Base-by-base conservation (phyloP, 2,797 vertebrate genomes). In the Octomys mimax region DNA sequence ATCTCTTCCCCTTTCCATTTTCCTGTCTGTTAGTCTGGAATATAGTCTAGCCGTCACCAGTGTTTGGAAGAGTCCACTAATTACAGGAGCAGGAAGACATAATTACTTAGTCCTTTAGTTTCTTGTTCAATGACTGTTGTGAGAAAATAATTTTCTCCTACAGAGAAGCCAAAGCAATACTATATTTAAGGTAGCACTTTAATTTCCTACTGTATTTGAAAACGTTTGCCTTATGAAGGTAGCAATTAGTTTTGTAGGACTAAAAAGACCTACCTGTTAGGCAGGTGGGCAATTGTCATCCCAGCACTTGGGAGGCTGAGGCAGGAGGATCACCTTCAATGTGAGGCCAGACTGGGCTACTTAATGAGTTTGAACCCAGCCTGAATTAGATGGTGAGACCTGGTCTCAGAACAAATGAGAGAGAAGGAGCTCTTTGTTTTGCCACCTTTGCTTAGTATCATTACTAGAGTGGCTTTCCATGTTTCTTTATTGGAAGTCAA, bases 141-240 rank as follows among this genome's bases (percentile, higher is more conserved):
- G 88, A 91, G 68, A 54, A 64, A 0, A 0, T 5, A 79, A 39
- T 61, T 66, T 92, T 16, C n/a, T 71, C 36, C 12, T 3, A n/a
- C 85, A 16, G 19, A 39, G 66, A 97, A 91, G 62, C 57, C 33
- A 79, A 22, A 5, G 81, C 92, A 11, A 89, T 96, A 22, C 77
- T 73, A 42, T 0, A 24, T 80, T 82, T 77, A 92, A 96, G 89
- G 83, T 80, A 92, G 93, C 88, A 31, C 90, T 89, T 11, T 61
- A 87, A 62, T 68, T 39, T 95, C 75, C 95, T 28, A 21, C 95
- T 96, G 6, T 87, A 33, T 93, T 97, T 95, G 88, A 94, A 85
- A 79, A 31, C 31, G 86, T 82, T 19, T 8, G 82, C 6, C 39
- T 80, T 94, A 61, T 42, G 91, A 70, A 96, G 78, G 80, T 95